phyloP scores from a whole-genome alignment of 1,140 invertebrate genomes.

The Dufourea novaeangliae region DNA sequence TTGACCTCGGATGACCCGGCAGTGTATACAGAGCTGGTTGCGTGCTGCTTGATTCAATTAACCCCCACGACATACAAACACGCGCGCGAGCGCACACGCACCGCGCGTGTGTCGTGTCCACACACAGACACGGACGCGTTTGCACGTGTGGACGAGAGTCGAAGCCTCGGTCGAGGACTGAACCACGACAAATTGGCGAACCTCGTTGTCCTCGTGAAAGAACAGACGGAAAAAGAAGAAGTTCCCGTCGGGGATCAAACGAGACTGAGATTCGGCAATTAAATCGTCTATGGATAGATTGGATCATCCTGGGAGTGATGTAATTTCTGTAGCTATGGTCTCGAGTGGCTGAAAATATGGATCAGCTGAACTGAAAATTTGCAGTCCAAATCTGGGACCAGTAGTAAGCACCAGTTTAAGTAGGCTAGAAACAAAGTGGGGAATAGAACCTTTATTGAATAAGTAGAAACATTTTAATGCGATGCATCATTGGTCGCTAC shows the following conservation, averaged over 20 bases:
- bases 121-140: constrained; percentile 56
- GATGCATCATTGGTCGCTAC: no score
- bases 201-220: constrained; percentile 27
- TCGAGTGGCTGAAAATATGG: no score
- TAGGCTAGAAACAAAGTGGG: no score
- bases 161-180: constrained; percentile 25
- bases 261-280: constrained; percentile 21
- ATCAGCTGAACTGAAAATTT: no score
- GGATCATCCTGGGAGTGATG: not conserved
- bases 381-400: no score
- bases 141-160: constrained; percentile 51
- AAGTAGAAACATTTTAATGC: no score
- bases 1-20: constrained; percentile 76
- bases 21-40: constrained; percentile 74
- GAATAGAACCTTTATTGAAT: no score
- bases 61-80: constrained; percentile 70
- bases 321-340: no score
- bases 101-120: constrained; percentile 2
- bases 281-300: not conserved
- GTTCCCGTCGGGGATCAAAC: not conserved
- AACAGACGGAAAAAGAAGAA: not conserved
- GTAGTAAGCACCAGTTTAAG: no score
- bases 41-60: constrained; percentile 78
- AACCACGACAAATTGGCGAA: constrained; percentile 41
- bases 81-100: constrained; percentile 34